phyloP scores from a whole-genome alignment of 2,888 invertebrate species.

The Drosophila percnosoma region DNA sequence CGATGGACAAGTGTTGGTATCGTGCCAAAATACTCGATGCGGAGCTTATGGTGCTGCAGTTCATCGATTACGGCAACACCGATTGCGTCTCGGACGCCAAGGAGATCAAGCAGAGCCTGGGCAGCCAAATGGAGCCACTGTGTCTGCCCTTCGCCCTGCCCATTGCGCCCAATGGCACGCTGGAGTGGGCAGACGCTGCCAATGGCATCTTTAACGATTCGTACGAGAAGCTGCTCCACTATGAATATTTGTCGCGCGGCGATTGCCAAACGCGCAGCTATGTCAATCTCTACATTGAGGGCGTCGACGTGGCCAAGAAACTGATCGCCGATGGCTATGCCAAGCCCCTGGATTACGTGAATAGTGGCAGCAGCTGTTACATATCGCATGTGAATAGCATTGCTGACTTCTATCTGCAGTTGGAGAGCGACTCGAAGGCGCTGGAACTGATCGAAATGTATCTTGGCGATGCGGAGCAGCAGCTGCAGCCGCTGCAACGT shows the following conservation, averaged over 20 bases:
- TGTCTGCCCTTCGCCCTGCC: conserved; percentile 89
- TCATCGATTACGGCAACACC: conserved; percentile 92
- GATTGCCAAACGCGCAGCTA: conserved; percentile 83
- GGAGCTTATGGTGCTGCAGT: conserved; percentile 91
- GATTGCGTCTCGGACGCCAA: conserved; percentile 89
- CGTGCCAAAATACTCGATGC: conserved; percentile 94
- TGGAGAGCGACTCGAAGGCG: conserved; percentile 88
- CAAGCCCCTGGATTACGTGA: conserved; percentile 86
- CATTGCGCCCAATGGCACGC: conserved; percentile 87
- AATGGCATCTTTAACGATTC: conserved; percentile 87
- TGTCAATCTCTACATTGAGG: conserved; percentile 88
- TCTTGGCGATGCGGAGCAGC: conserved; percentile 86
- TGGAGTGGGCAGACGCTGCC: conserved; percentile 88
- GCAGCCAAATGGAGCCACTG: conserved; percentile 86
- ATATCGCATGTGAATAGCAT: conserved; percentile 91
- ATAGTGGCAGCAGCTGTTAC: conserved; percentile 88
- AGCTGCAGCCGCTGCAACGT: conserved; percentile 85
- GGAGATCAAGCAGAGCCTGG: conserved; percentile 86
- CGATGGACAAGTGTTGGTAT: conserved; percentile 95
- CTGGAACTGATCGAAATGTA: conserved; percentile 87
- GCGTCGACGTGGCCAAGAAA: conserved; percentile 87
- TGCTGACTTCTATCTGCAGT: conserved; percentile 92
- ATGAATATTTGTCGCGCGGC: conserved; percentile 84
- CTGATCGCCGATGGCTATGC: conserved; percentile 87
- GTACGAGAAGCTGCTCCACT: conserved; percentile 80